phyloP scores from a whole-genome alignment of 2,797 vertebrate species.

The Benthosema pterotum region DNA sequence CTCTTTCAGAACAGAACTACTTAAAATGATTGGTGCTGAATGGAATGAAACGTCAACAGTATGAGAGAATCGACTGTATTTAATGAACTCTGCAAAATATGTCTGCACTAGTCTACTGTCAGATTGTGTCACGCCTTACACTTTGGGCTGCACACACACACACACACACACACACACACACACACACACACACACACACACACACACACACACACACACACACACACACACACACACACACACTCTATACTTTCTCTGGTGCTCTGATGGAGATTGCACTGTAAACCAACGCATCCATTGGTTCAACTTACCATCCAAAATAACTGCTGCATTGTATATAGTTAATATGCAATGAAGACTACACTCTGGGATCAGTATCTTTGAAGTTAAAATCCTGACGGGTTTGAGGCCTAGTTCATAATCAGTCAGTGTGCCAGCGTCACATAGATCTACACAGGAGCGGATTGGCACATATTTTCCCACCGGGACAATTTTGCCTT shows the following conservation, averaged over 20 bases:
- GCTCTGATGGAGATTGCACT: constrained; percentile 71
- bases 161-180: constrained; percentile 14
- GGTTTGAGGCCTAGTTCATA: too few relatives aligned
- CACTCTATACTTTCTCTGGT: constrained; percentile 70
- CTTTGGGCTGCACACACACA: constrained; percentile 65
- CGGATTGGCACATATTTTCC: too few relatives aligned
- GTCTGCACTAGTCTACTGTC: constrained; percentile 61
- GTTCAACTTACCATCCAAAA: constrained; percentile 56
- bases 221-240: constrained; percentile 43
- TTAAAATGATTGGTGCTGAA: not conserved
- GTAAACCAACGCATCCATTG: constrained; percentile 62
- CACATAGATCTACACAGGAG: too few relatives aligned
- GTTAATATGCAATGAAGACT: constrained; percentile 40
- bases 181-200: constrained; percentile 42
- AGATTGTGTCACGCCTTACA: constrained; percentile 68
- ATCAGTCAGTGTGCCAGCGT: too few relatives aligned
- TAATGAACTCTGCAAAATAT: constrained; percentile 45
- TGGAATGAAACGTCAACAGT: not conserved
- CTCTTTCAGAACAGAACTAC: not conserved
- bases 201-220: constrained; percentile 43
- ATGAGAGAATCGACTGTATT: constrained; percentile 33
- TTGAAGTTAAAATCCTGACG: too few relatives aligned
- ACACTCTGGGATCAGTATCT: constrained; percentile 21
- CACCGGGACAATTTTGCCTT: too few relatives aligned
- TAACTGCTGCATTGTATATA: constrained; percentile 19